phyloP scores from a whole-genome alignment of 1,140 invertebrate species.

The Zaprionus gabonicus region DNA sequence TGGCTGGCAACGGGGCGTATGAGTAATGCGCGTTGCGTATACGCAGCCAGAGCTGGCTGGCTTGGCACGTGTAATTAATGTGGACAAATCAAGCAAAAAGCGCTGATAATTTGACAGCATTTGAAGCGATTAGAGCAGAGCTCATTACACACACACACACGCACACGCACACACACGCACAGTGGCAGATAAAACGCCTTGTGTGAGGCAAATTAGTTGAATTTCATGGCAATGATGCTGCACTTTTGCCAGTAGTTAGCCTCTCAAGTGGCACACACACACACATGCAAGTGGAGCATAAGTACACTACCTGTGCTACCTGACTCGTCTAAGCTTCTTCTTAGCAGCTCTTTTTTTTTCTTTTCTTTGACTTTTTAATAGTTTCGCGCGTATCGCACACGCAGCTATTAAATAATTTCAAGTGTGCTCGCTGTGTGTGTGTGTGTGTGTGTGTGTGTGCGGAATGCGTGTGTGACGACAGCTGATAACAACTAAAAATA shows the following conservation, averaged over 20 bases:
- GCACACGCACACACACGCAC: not conserved
- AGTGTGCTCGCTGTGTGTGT: constrained; percentile 12
- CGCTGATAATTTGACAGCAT: constrained; percentile 44
- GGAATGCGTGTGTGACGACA: constrained; percentile 39
- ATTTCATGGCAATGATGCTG: constrained; percentile 28
- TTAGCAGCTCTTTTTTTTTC: not conserved
- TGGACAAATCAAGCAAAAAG: constrained; percentile 10
- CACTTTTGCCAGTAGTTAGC: constrained; percentile 10
- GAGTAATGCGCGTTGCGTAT: constrained; percentile 39
- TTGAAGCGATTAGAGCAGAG: constrained; percentile 28
- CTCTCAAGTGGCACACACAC: constrained; percentile 8
- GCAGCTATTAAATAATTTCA: constrained; percentile 18
- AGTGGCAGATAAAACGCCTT: not conserved
- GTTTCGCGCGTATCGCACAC: constrained; percentile 29
- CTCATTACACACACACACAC: constrained; percentile 17
- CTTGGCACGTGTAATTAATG: constrained; percentile 47
- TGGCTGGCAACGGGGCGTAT: constrained; percentile 39
- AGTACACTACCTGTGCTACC: constrained; percentile 21
- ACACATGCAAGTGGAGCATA: constrained; percentile 6
- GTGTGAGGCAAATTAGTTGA: constrained; percentile 28
- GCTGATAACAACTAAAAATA: constrained; percentile 41
- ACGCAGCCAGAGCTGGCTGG: constrained; percentile 11
- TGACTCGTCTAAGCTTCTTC: constrained; percentile 18
- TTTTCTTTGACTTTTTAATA: constrained; percentile 12
- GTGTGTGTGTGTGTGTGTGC: constrained; percentile 21